phyloP scores from a whole-genome alignment of 2,797 vertebrate species.

The Lates japonicus region DNA sequence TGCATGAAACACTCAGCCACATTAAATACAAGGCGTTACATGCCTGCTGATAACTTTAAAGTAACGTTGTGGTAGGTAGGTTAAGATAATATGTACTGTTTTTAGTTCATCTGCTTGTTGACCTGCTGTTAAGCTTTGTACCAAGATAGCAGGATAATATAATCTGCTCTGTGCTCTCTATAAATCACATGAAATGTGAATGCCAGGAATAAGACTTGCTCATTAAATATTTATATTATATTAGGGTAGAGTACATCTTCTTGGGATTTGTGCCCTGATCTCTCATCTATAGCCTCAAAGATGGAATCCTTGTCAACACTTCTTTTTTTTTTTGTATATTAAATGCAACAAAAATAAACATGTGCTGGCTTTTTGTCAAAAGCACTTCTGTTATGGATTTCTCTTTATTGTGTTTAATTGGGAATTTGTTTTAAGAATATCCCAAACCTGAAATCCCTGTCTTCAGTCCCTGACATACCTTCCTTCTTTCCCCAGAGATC shows the following conservation, averaged over 20 bases:
- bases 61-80: slow-evolving; percentile 27
- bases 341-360: slow-evolving; percentile 80
- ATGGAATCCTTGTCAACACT: slow-evolving; percentile 66
- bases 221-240: slow-evolving; percentile 44
- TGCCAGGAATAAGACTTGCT: slow-evolving; percentile 46
- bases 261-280: slow-evolving; percentile 58
- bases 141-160: slow-evolving; percentile 16
- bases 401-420: slow-evolving; percentile 76
- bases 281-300: slow-evolving; percentile 60
- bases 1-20: slow-evolving; percentile 53
- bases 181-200: slow-evolving; percentile 56
- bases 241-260: slow-evolving; percentile 40
- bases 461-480: slow-evolving; percentile 20
- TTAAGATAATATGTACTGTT: slow-evolving; percentile 36
- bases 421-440: slow-evolving; percentile 53
- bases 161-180: slow-evolving; percentile 34
- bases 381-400: slow-evolving; percentile 73
- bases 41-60: not conserved
- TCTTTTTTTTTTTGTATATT: slow-evolving; percentile 73
- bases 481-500: slow-evolving; percentile 8
- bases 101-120: slow-evolving; percentile 40
- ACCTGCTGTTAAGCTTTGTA: slow-evolving; percentile 45
- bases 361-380: slow-evolving; percentile 75
- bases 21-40: slow-evolving; percentile 21
- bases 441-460: slow-evolving; percentile 49